Base-by-base conservation (phyloP, 2,888 invertebrate genomes). In the Cloeon dipterum region DNA sequence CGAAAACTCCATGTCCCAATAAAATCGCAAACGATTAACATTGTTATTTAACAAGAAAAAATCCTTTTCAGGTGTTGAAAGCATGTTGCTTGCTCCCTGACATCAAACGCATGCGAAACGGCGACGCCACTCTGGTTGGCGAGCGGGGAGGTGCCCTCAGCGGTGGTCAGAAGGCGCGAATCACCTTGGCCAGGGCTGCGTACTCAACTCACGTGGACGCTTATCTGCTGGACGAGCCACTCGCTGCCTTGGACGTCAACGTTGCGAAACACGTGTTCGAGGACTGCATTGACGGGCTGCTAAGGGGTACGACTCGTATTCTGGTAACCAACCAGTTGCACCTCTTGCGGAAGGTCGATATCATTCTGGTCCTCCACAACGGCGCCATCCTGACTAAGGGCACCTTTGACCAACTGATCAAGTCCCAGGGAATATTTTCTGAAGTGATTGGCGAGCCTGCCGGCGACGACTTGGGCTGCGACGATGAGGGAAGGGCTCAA, bases 241-340 rank as follows among this genome's bases (percentile, higher is more conserved):
- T 91, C 23, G 74, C 85, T 41, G 89, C 89, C 0, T 89, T 91
- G n/a, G 91, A 91, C 58, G 70, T 86, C 0, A 79, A 82, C 52
- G 89, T 91, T 1, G 83, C 86, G 2, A 70, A 79, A 4, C 79
- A 85, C 55, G 62, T 91, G 45, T 89, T 89, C 57, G 81, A 89
- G 34, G 66, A 75, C 53, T 81, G 77, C 38, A 70, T 79, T 41
- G 32, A 40, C 44, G 68, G 65, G 0, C 68, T 66, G 47, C 58
- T 85, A 41, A 56, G 59, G 11, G 57, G 69, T 41, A 68, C 74
- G 49, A 74, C 77, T 2, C 62, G 76, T 19, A 66, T 85, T 42
- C 64, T 86, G 8, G 76, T 82, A 40, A 86, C 86, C 0, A 85
- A 86, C 54, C 85, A 86, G 51, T 57, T 82, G 18, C 85, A 86